Base-by-base conservation (phyloP, 2,113 vertebrate species). In the Apteryx mantelli region DNA sequence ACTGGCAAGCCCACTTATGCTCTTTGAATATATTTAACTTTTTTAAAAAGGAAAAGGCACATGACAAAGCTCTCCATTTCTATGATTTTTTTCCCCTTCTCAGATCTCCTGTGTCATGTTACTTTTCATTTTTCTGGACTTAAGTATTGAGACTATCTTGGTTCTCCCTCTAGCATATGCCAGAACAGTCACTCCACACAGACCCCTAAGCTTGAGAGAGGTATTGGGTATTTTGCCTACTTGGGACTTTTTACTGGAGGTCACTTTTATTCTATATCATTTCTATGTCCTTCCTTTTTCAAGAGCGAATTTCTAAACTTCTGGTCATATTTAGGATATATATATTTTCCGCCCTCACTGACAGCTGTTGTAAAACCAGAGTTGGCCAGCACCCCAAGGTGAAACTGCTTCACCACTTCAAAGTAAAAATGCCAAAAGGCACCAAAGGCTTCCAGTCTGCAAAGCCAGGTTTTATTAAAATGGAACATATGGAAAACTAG, bases 401-500 rank as follows among this genome's bases (percentile, higher is more conserved):
- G 9, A n/a, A 93, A 44, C 53, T 73, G 26, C 22, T 95, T 83
- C 58, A 73, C n/a, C 58, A 69, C 58, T 77, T 70, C 55, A 75
- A 80, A 85, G 15, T 19, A 60, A 60, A 60, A 60, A 60, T 60
- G 58, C 40, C 64, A 88, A 76, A 93, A 95, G 26, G 24, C n/a
- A 93, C 18, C 25, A 46, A 86, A 73, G 9, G 8, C n/a, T 90
- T 81, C 30, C 69, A 81, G 4, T 34, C n/a, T 55, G 40, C 50
- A 92, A 88, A 91, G 24, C 10, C 50, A 71, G 24, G 40, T 92
- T 86, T 81, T 81, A 91, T 82, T 81, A 86, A 77, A 91, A 81
- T 36, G 26, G 83, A 95, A 71, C 55, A 53, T 48, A 80, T 19
- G 80, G 36, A 94, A 95, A 93, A 88, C 36, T 22, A 89, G n/a